A percentile compares a stretch with the other conserved stretches of the same genome.
Evolutionary conservation across 1,140 invertebrate genomes (phyloP).

Genomic region (Brachionus plicatilis): DNA sequence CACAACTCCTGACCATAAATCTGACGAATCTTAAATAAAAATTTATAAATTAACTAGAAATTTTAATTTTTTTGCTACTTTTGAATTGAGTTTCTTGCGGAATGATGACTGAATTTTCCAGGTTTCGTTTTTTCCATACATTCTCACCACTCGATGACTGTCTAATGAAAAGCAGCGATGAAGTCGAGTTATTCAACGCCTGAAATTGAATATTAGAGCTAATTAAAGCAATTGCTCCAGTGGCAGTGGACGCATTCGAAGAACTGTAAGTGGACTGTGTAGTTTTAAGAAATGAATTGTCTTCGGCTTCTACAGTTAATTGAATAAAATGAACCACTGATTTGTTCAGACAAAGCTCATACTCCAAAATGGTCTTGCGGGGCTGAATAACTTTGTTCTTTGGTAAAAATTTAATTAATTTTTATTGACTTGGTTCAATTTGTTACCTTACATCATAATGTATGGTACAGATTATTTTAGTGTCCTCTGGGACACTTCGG

Average conservation of each 20-base stretch:
- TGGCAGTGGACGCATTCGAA: not conserved
- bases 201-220: constrained; percentile 36
- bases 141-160: constrained; percentile 1
- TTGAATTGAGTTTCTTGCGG: constrained; percentile 14
- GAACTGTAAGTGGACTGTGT: not conserved
- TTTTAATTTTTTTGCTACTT: not conserved
- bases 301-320: constrained; percentile 11
- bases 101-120: constrained; percentile 22
- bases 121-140: constrained; percentile 30
- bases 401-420: not conserved
- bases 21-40: constrained; percentile 8
- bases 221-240: not conserved
- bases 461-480: constrained; percentile 43
- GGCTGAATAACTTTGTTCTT: constrained; percentile 32
- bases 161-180: not conserved
- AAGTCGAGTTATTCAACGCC: not conserved
- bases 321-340: constrained; percentile 16
- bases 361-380: constrained; percentile 10
- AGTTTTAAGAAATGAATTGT: constrained; percentile 12
- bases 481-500: constrained; percentile 42
- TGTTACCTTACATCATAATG: constrained; percentile 43
- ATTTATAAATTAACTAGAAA: not conserved
- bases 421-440: not conserved
- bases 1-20: constrained; percentile 36
- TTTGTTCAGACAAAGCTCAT: not conserved